Conservation (phyloP, 2,888 invertebrate genomes). For the Stenotaenia linearis region DNA sequence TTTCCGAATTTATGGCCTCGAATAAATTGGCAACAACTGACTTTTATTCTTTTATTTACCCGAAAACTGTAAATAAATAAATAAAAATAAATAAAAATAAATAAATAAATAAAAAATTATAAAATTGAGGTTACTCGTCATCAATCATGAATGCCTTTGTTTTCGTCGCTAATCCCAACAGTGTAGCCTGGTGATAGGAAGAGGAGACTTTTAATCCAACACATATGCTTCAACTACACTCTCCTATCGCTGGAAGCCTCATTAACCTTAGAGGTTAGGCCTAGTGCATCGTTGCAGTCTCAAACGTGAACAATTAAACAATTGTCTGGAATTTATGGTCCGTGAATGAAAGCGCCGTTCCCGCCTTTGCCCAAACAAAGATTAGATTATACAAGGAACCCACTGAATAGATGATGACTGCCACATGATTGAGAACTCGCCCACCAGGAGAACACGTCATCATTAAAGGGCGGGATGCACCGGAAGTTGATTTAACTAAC, state of each 20-base stretch:
- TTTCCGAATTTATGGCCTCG: background rate
- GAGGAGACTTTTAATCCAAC: background rate
- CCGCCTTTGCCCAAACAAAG: background rate
- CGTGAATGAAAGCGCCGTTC: constrained; percentile 18
- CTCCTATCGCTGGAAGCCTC: background rate
- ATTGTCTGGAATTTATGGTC: constrained; percentile 28
- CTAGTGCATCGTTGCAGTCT: background rate
- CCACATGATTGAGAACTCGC: background rate
- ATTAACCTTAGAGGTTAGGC: constrained; percentile 8
- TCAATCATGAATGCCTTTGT: background rate
- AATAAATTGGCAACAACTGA: background rate
- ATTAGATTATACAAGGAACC: background rate
- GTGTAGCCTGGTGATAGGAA: background rate
- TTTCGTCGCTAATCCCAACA: background rate
- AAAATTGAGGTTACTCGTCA: background rate
- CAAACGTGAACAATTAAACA: constrained; percentile 28
- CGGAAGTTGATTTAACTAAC: background rate
- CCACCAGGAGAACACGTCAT: background rate
- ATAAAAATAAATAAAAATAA: background rate
- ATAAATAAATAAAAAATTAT: background rate
- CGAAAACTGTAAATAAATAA: background rate
- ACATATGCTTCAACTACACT: background rate
- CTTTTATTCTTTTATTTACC: background rate
- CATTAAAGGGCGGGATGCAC: background rate
- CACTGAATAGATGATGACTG: background rate